These are phyloP conservation scores for Lepeophtheirus salmonis DNA, from an alignment of 1,140 invertebrate genomes.

Conservation along the genomic window DNA sequence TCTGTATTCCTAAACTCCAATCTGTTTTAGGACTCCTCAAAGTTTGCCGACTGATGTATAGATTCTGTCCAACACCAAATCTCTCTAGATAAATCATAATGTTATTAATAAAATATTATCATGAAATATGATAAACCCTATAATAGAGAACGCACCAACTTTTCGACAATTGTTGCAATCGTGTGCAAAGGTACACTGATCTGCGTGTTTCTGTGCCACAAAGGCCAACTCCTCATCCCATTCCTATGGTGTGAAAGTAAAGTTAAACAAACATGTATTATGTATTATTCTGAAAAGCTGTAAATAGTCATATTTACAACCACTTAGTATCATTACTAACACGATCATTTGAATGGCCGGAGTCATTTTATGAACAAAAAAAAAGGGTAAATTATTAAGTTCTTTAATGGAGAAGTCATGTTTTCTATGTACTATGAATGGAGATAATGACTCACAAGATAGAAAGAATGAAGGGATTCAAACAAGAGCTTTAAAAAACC, in stretches of 20 bases:
- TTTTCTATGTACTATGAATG: too few species aligned
- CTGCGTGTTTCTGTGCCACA: constrained; percentile 58
- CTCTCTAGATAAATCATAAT: constrained; percentile 10
- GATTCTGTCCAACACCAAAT: constrained; percentile 20
- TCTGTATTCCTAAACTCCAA: constrained; percentile 23
- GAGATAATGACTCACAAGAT: too few species aligned
- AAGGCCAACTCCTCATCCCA: constrained; percentile 71
- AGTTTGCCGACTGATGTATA: constrained; percentile 16
- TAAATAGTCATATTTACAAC: too few species aligned
- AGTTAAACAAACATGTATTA: too few species aligned
- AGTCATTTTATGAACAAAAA: too few species aligned
- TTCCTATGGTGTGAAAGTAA: constrained; percentile 16
- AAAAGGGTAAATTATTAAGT: too few species aligned
- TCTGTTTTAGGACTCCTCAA: constrained; percentile 18
- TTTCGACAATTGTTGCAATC: constrained; percentile 36
- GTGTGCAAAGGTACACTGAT: constrained; percentile 52
- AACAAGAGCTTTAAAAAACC: too few species aligned
- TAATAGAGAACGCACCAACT: constrained; percentile 47
- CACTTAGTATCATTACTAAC: background rate
- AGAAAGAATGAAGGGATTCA: too few species aligned
- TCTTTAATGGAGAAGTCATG: too few species aligned
- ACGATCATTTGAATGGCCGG: background rate
- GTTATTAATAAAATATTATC: background rate
- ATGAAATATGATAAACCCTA: background rate
- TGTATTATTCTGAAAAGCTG: too few species aligned